Conservation (phyloP, 2,797 vertebrate species). For the Xenops minutus region DNA sequence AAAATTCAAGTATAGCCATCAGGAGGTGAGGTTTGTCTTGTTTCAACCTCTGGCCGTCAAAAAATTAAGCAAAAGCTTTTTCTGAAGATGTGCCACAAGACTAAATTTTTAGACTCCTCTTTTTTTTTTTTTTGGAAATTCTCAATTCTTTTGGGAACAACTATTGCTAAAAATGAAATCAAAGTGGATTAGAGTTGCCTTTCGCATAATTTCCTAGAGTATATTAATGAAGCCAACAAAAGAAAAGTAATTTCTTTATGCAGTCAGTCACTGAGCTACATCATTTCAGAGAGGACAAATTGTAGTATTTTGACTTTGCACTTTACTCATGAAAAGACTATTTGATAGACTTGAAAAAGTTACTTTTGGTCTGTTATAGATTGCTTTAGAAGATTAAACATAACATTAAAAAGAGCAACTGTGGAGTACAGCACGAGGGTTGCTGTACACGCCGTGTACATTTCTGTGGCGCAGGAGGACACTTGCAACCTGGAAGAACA, state of each 20-base stretch:
- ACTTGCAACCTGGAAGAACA: neutral
- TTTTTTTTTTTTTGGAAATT: neutral
- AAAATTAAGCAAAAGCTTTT: neutral
- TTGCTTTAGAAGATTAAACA: neutral
- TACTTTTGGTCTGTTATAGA: neutral
- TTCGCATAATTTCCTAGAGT: neutral
- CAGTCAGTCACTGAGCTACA: neutral
- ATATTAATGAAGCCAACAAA: neutral
- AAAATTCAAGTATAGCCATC: neutral
- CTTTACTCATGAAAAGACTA: neutral
- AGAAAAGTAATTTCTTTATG: neutral
- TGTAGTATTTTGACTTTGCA: neutral
- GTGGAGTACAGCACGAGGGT: rapidly evolving
- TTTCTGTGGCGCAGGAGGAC: rapidly evolving
- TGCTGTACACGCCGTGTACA: neutral
- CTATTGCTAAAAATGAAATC: neutral
- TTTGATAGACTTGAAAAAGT: neutral
- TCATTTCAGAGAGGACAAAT: neutral
- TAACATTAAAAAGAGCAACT: neutral
- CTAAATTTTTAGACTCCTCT: neutral
- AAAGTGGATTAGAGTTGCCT: neutral
- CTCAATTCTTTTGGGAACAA: neutral
- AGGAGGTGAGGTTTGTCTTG: neutral
- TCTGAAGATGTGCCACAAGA: neutral
- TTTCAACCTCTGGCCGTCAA: neutral